A percentile compares a stretch with the other conserved stretches of the same genome.
Evolutionary conservation across 2,888 invertebrate species (phyloP).

Genomic region (Perizoma affinitatum): DNA sequence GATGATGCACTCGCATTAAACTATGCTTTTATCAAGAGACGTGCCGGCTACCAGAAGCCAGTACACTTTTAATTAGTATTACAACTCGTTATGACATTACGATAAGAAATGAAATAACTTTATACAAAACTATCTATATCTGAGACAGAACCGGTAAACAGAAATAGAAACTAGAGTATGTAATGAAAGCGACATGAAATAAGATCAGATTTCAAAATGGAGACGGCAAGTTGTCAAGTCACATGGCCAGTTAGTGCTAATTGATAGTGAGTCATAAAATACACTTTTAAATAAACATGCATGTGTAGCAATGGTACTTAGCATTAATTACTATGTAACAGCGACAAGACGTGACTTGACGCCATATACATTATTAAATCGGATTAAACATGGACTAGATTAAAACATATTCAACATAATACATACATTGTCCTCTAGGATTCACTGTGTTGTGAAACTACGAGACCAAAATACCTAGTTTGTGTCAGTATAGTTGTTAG

Average conservation of each 20-base stretch:
- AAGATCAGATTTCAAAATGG: slow-evolving; percentile 34
- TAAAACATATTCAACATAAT: slow-evolving; percentile 14
- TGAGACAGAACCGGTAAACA: slow-evolving; percentile 4
- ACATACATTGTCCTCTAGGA: too few species aligned
- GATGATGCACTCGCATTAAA: slow-evolving; percentile 55
- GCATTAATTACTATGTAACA: slow-evolving; percentile 29
- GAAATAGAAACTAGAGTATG: slow-evolving; percentile 21
- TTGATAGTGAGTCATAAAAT: slow-evolving; percentile 38
- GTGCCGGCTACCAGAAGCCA: slow-evolving; percentile 37
- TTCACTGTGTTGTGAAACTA: too few species aligned
- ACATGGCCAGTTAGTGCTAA: slow-evolving; percentile 34
- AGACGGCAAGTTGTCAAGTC: slow-evolving; percentile 27
- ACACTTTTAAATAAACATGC: slow-evolving; percentile 33
- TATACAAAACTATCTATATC: slow-evolving; percentile 9
- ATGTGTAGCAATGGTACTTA: slow-evolving; percentile 16
- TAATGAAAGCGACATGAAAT: slow-evolving; percentile 21
- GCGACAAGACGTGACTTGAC: slow-evolving; percentile 29
- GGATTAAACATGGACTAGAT: slow-evolving; percentile 9
- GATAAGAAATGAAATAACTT: slow-evolving; percentile 15
- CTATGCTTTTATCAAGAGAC: slow-evolving; percentile 48
- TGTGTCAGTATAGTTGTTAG: too few species aligned
- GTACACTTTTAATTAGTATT: slow-evolving; percentile 35
- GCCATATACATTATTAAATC: slow-evolving; percentile 15
- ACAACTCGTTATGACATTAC: slow-evolving; percentile 22
- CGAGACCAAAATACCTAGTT: too few species aligned